Conservation (phyloP, 2,888 invertebrate genomes). For the Thera obeliscata region DNA sequence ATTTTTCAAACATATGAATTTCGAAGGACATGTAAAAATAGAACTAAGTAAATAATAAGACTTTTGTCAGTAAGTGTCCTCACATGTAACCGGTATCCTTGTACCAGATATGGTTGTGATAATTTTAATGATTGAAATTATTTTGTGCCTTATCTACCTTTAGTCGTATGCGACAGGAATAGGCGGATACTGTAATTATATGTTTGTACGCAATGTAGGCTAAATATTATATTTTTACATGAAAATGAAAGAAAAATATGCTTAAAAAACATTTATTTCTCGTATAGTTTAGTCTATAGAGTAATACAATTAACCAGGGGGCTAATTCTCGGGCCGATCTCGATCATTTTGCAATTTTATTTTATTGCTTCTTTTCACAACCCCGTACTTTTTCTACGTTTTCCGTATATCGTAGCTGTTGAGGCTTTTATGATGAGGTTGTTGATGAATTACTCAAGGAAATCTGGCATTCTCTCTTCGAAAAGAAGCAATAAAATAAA, state of each 20-base stretch:
- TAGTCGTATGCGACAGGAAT: conserved; percentile 16
- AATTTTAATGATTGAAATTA: conserved; percentile 36
- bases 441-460: no score
- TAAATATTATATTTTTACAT: conserved; percentile 1
- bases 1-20: no score
- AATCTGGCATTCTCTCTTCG: no score
- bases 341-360: no score
- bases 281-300: background rate
- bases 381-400: no score
- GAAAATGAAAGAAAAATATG: background rate
- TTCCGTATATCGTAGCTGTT: no score
- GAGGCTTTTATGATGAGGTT: no score
- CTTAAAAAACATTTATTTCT: background rate
- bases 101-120: conserved; percentile 31
- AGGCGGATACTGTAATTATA: conserved; percentile 12
- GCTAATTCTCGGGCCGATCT: no score
- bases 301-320: no score
- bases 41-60: background rate
- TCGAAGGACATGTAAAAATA: background rate
- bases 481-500: no score
- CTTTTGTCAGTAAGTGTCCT: conserved; percentile 8
- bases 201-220: conserved; percentile 2
- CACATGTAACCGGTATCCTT: conserved; percentile 28
- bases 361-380: no score
- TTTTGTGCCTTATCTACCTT: conserved; percentile 16